A percentile compares a stretch with the other conserved stretches of the same genome.
These are phyloP conservation scores for Phoxinus dragarum DNA, from an alignment of 2,797 vertebrate genomes.

Conservation along the genomic window DNA sequence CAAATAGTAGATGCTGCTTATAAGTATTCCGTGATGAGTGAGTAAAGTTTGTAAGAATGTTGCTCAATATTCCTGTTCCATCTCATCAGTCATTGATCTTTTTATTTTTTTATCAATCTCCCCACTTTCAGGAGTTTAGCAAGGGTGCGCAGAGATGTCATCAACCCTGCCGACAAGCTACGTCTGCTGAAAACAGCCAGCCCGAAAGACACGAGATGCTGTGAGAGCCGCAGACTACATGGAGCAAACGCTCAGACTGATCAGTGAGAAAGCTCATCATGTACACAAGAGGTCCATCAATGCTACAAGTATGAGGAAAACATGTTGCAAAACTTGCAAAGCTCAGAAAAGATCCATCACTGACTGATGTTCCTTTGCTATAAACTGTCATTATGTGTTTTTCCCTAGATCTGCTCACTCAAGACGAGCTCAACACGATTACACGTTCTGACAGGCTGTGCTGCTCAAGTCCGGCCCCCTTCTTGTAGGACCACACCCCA, in stretches of 20 bases:
- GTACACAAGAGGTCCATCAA: constrained; percentile 83
- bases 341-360: not conserved
- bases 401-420: constrained; percentile 81
- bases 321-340: not conserved
- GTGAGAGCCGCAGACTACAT: constrained; percentile 87
- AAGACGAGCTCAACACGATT: constrained; percentile 75
- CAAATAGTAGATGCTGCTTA: constrained; percentile 84
- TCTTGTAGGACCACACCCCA: constrained; percentile 64
- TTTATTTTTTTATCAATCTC: not conserved
- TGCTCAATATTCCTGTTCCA: not conserved
- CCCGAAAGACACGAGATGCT: constrained; percentile 73
- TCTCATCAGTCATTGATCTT: not conserved
- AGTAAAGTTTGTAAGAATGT: constrained; percentile 60
- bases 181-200: constrained; percentile 87
- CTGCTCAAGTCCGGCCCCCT: constrained; percentile 66
- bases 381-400: not conserved
- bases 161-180: constrained; percentile 80
- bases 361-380: not conserved
- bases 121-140: constrained; percentile 67
- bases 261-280: constrained; percentile 75
- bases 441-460: constrained; percentile 80
- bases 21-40: constrained; percentile 82
- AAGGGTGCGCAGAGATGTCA: constrained; percentile 68
- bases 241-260: constrained; percentile 80
- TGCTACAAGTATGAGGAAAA: constrained; percentile 77